Evolutionary conservation across 2,888 invertebrate genomes (phyloP).

Genomic region (Lepidocyrtinus sp.): DNA sequence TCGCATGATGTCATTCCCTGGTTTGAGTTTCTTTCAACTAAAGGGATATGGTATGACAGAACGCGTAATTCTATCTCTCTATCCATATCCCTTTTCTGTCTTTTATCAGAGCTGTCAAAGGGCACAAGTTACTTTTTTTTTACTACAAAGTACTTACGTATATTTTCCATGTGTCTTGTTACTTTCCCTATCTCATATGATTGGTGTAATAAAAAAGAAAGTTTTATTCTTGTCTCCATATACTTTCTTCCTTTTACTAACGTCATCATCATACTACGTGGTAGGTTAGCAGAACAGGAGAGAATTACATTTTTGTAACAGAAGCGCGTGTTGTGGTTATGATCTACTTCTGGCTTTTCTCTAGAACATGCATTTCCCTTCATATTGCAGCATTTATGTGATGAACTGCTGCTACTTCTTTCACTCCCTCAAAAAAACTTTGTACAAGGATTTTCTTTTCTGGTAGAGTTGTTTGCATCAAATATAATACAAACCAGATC

Average conservation of each 20-base stretch:
- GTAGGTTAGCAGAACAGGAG: background rate
- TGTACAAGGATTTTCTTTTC: too few relatives aligned
- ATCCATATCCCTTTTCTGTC: constrained; percentile 18
- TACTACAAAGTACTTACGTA: constrained; percentile 2
- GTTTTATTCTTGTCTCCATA: constrained; percentile 27
- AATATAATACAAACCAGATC: background rate
- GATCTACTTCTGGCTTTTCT: constrained; percentile 4
- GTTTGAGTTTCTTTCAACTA: constrained; percentile 33
- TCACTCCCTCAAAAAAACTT: constrained; percentile 38
- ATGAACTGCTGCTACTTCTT: constrained; percentile 11
- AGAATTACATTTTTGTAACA: background rate
- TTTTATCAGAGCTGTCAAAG: constrained; percentile 39
- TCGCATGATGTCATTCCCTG: constrained; percentile 32
- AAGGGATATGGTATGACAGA: background rate
- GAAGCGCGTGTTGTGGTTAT: constrained; percentile 26
- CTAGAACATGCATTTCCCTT: constrained; percentile 31
- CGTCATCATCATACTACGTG: constrained; percentile 5
- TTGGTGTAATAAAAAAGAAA: constrained; percentile 36
- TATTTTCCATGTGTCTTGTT: constrained; percentile 17
- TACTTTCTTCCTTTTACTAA: constrained; percentile 7
- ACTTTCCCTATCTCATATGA: constrained; percentile 27
- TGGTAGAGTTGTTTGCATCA: background rate
- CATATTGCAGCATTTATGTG: constrained; percentile 48
- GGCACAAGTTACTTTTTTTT: constrained; percentile 37
- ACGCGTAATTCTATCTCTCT: background rate